phyloP scores from a whole-genome alignment of 2,113 vertebrate genomes.

The Motacilla alba region DNA sequence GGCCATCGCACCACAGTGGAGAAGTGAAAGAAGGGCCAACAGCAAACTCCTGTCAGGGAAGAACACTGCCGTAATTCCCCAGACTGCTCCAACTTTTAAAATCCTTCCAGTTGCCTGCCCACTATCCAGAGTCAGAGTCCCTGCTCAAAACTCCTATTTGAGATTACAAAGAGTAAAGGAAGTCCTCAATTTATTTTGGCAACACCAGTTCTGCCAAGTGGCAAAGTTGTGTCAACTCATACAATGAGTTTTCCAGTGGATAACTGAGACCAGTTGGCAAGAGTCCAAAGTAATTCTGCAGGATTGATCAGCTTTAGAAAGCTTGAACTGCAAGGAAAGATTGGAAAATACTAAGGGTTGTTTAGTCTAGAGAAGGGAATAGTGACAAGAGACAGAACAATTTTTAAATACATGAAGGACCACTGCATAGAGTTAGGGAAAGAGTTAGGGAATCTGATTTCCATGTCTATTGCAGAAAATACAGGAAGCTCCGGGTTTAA shows the following conservation, averaged over 20 bases:
- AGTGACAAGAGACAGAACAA: constrained; percentile 28
- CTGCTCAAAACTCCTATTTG: background rate
- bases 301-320: constrained; percentile 39
- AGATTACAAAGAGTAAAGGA: background rate
- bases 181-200: background rate
- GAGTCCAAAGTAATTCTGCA: constrained; percentile 1
- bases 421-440: background rate
- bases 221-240: background rate
- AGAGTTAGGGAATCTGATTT: constrained; percentile 35
- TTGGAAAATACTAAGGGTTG: background rate
- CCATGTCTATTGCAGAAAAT: background rate
- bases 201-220: background rate
- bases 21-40: background rate
- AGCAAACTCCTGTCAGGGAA: fast-evolving
- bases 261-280: background rate
- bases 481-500: background rate
- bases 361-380: constrained; percentile 50
- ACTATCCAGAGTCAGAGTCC: background rate
- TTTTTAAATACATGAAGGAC: background rate
- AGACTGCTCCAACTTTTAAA: background rate
- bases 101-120: background rate
- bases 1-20: too few relatives aligned
- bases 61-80: background rate
- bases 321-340: background rate
- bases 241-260: constrained; percentile 42